Percentiles rank a stretch among this genome's conserved stretches.
Conservation (phyloP, 2,888 invertebrate species). For the Tethea ocularis region DNA sequence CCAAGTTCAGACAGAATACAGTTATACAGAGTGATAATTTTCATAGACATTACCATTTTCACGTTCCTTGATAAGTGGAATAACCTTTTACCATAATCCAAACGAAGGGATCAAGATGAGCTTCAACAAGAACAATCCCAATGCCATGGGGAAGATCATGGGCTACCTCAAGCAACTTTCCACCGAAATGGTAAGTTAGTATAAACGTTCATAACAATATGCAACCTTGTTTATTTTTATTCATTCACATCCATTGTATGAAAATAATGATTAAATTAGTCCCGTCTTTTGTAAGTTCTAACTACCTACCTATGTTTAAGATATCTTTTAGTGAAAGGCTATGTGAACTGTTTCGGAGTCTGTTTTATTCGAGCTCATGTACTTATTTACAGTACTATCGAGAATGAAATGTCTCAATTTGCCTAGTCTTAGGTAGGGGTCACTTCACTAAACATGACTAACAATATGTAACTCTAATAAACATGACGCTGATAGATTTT, state of each 20-base stretch:
- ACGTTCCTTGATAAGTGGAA: constrained; percentile 69
- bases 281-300: too few species aligned
- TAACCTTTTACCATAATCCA: constrained; percentile 29
- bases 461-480: not conserved
- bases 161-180: constrained; percentile 79
- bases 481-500: not conserved
- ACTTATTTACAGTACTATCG: too few species aligned
- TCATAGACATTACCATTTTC: constrained; percentile 72
- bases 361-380: too few species aligned
- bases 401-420: too few species aligned
- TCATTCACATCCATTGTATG: too few species aligned
- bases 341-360: too few species aligned
- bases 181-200: constrained; percentile 76
- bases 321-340: too few species aligned
- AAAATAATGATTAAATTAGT: not conserved
- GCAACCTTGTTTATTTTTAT: not conserved
- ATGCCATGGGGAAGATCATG: constrained; percentile 80
- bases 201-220: not conserved
- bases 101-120: constrained; percentile 71
- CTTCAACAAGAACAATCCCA: constrained; percentile 81
- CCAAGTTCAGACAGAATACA: constrained; percentile 49
- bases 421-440: not conserved
- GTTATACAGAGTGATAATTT: constrained; percentile 59
- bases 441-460: not conserved
- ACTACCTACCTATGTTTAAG: too few species aligned